Base-by-base conservation (phyloP, 2,888 invertebrate genomes). In the Onthophagus sagittarius region DNA sequence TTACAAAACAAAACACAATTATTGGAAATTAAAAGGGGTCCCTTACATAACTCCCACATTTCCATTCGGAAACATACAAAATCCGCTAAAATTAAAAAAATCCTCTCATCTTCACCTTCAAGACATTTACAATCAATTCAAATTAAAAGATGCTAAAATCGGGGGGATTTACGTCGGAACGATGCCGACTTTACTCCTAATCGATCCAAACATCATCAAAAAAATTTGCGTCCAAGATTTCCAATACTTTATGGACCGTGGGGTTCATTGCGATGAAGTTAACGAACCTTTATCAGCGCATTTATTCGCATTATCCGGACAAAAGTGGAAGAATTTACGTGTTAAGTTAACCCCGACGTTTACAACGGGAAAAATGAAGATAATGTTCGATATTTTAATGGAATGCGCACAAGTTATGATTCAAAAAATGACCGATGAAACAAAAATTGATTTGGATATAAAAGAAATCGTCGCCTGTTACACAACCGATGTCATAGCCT, bases 191-290 rank as follows among this genome's bases (percentile, higher is more conserved):
- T 73, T 71, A 14, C 15, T 76, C 7, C 33, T 69, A 33, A 63
- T 76, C 11, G 71, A 75, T 67, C 73, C 69, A 31, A 76, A 74
- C 62, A 73, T 76, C 53, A 64, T 78, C 32, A 78, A 78, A 69
- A 84, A 85, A 65, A 83, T 91, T 14, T 79, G 90, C 78, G 86
- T 87, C 53, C 88, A 86, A 76, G 90, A 90, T 77, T 91, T 89
- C 75, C 84, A 83, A 2, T 83, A 88, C 79, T 91, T 91, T 75
- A 87, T 88, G 80, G 89, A 90, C 72, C 88, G 90, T 64, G 90
- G 90, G 0, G 15, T 65, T 11, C 62, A 69, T 5, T 13, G 32
- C 1, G 32, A 72, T n/a, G 72, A 69, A 9, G 13, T 62, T 23
- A 14, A 31, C 2, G 72, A 72, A 31, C 72, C 72, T 14, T 9